phyloP scores from a whole-genome alignment of 2,113 vertebrate genomes.

The Platysteira castanea region DNA sequence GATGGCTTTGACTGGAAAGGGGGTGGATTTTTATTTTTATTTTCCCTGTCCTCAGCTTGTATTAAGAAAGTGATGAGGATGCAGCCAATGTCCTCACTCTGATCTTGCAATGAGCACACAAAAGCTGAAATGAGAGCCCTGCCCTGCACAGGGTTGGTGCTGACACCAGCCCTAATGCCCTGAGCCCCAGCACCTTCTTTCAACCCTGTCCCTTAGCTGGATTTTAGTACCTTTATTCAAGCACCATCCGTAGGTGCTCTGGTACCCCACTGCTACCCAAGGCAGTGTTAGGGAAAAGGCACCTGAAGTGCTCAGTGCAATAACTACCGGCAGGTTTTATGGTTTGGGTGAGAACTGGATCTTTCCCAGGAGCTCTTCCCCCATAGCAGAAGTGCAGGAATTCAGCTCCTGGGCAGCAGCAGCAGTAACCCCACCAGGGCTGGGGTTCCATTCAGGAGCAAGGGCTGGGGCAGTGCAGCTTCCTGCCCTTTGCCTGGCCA shows the following conservation, averaged over 20 bases:
- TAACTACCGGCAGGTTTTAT: background rate
- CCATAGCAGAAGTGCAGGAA: background rate
- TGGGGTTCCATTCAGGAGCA: background rate
- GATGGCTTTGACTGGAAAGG: conserved; percentile 11
- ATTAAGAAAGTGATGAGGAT: background rate
- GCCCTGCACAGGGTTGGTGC: background rate
- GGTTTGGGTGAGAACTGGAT: background rate
- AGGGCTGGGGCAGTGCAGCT: background rate
- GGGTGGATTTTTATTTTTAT: background rate
- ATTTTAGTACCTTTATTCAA: background rate
- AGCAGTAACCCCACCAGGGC: accelerated
- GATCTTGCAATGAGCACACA: background rate
- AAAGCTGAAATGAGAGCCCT: background rate
- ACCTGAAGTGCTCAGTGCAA: background rate
- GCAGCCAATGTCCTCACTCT: background rate
- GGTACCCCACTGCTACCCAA: background rate
- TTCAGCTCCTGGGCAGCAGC: background rate
- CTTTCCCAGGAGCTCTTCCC: background rate
- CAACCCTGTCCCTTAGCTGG: background rate
- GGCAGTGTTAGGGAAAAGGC: background rate
- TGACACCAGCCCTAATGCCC: background rate
- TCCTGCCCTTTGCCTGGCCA: background rate
- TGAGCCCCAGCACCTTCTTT: background rate
- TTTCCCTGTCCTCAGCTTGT: background rate
- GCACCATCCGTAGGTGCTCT: background rate